Base-by-base conservation (phyloP, 1,140 invertebrate species). In the Cydia fagiglandana region DNA sequence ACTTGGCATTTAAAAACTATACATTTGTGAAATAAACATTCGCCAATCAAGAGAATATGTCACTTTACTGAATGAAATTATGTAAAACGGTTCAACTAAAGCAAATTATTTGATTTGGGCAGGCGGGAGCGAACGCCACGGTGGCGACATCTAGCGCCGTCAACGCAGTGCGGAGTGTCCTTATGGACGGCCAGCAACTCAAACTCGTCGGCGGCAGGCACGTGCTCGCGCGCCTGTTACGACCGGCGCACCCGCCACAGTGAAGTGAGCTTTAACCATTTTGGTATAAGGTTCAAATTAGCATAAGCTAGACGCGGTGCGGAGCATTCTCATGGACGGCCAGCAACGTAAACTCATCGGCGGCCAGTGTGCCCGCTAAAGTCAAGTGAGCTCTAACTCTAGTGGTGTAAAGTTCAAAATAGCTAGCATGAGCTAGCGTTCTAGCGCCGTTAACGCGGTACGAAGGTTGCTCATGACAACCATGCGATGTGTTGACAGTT, bases 141-240 rank as follows among this genome's bases (percentile, higher is more conserved):
- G 84, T 79, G 41, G 77, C 84, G 75, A 81, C 87, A 68, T 77
- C 87, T 76, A 83, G 84, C 75, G 88, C 85, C 10, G 47, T 38
- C 7, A 38, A 38, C 30, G 24, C 74, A 13, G 88, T 91, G 0
- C 86, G 91, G 5, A 87, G 88, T 41, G 89, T 92, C 0, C 76
- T 91, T n/a, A 91, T 92, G 91, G 91, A 92, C 64, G 91, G 89
- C 0, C 91, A 92, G 20, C 91, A 91, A 38, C 75, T 92, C 68
- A 92, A 92, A 20, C 79, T 92, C 3, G 88, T 92, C 0, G 88
- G 89, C 1, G 91, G 91, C 0, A 70, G 89, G 0, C 91, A 92
- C 30, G 88, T 92, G 0, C 80, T 92, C 1, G 91, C 91, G 7
- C 77, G 89, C 12, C 81, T 92, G 17, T 73, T 91, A 20, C 79